Conservation (phyloP, 37 sponge, comb jelly and placozoan species). For the Spongilla lacustris region DNA sequence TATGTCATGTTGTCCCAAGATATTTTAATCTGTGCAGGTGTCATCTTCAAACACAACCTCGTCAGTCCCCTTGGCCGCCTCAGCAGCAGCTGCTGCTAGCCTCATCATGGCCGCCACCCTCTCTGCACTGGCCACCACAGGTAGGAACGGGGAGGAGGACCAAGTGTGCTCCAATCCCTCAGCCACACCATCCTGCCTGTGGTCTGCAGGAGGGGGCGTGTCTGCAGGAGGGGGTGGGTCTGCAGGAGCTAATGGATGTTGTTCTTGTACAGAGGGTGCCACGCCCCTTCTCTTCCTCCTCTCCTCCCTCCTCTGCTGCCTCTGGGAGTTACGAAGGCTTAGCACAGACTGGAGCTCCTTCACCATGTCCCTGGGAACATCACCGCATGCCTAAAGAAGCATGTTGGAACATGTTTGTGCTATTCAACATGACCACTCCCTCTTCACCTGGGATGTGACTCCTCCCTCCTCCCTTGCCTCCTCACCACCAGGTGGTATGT, state of each 20-base stretch:
- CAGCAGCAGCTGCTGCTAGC: background rate
- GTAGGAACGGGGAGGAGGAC: background rate
- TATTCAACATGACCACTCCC: too few relatives aligned
- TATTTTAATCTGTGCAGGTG: too few relatives aligned
- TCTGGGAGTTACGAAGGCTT: conserved; percentile 19
- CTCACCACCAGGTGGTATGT: conserved; percentile 11
- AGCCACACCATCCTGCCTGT: background rate
- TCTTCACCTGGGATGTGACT: background rate
- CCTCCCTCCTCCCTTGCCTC: conserved; percentile 5
- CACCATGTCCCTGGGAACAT: conserved; percentile 25
- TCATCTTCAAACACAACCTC: background rate
- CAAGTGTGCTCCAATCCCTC: background rate
- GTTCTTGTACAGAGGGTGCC: background rate
- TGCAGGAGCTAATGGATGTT: background rate
- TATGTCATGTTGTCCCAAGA: too few relatives aligned
- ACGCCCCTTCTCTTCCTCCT: conserved; percentile 3
- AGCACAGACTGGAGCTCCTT: conserved; percentile 51
- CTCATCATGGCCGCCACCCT: background rate
- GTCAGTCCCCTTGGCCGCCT: background rate
- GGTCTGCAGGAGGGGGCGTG: background rate
- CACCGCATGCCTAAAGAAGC: background rate
- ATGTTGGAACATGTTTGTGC: too few relatives aligned
- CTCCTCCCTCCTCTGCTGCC: conserved; percentile 27
- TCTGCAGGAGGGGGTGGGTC: background rate
- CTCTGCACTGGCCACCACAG: background rate